These are phyloP conservation scores for Urocolius indicus DNA, from an alignment of 2,113 vertebrate genomes.

Conservation along the genomic window DNA sequence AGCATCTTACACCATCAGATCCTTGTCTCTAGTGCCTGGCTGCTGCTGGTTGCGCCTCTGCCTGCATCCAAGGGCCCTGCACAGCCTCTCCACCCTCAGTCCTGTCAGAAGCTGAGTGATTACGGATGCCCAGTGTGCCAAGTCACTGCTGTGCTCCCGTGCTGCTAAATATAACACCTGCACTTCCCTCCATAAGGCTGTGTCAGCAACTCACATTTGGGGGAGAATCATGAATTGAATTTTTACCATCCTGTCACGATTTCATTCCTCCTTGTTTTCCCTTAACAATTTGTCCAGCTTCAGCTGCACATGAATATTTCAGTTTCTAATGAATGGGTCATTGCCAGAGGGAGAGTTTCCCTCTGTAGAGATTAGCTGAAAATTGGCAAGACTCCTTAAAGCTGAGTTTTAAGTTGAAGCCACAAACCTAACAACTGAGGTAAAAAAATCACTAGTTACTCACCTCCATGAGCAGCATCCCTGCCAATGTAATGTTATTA, in stretches of 20 bases:
- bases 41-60: neutral
- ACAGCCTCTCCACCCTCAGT: neutral
- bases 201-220: neutral
- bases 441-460: neutral
- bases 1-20: neutral
- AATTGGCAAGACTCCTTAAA: neutral
- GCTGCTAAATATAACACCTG: neutral
- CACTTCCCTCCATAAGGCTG: neutral
- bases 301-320: neutral
- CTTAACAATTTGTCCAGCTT: neutral
- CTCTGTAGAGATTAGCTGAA: neutral
- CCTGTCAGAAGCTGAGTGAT: neutral
- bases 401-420: neutral
- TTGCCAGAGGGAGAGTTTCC: neutral
- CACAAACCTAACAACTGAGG: neutral
- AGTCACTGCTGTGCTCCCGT: neutral
- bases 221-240: neutral
- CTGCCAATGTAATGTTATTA: neutral
- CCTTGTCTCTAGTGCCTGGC: neutral
- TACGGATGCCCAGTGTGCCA: fast-evolving
- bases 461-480: neutral
- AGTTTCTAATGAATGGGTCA: neutral
- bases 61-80: neutral
- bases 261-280: neutral
- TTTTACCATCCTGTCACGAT: neutral